Base-by-base conservation (phyloP, 2,888 invertebrate genomes). In the Leptinotarsa juncta region DNA sequence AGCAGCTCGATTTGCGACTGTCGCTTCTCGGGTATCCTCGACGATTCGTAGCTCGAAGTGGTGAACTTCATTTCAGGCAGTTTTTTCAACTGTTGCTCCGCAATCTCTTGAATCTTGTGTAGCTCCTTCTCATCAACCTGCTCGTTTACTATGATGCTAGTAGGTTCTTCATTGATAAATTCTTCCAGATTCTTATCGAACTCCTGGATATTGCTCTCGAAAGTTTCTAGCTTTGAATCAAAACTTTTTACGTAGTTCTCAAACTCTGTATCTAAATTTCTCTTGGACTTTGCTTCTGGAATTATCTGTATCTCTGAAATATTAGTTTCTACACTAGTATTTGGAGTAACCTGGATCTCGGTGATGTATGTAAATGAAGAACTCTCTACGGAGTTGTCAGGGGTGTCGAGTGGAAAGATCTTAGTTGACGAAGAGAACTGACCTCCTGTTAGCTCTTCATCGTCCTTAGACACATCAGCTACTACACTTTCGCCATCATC, bases 301-400 rank as follows among this genome's bases (percentile, higher is more conserved):
- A 89, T 65, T 3, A 85, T 82, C 74, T 84, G 83, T 51, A 86
- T 83, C 80, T 86, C 86, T 0, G 86, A 86, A 14, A 85, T 78
- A 70, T 84, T 84, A 14, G 76, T 78, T 62, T 76, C 80, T 10
- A 74, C 55, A 51, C 79, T 83, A 72, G 88, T 88, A 5, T 91
- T 90, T 18, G 91, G 91, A 3, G 91, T 87, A 0, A 94, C 94
- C 87, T 94, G 93, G 74, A 94, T 94, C 88, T 94, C 94, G 57
- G 94, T 94, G 50, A 94, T 90, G 83, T 93, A 94, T 42, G 92
- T 92, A 82, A 90, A 86, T 15, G 88, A 87, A 0, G 86, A 84
- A 20, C 85, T 83, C 4, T 82, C 81, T 60, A 68, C 48, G 50
- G 72, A 23, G 16, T 65, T 53, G 55, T 67, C 51, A 18, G 67